Base-by-base conservation (phyloP, 2,888 invertebrate species). In the Uloborus plumipes region DNA sequence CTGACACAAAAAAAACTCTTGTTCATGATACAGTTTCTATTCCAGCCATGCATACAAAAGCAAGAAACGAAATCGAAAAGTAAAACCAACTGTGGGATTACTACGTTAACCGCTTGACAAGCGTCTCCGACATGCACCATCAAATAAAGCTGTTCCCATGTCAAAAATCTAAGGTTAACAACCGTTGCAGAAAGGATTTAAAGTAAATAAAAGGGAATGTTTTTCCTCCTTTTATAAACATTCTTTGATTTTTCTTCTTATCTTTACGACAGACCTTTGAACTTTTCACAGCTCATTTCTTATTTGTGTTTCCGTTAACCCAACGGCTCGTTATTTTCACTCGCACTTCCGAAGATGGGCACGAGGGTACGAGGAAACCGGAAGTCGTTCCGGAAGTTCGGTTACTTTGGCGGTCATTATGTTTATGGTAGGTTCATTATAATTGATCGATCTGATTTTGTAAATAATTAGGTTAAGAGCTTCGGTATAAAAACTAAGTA, bases 331-430 rank as follows among this genome's bases (percentile, higher is more conserved):
- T 49, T 61, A 61, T 55, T 71, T 15, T 39, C 39, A 15, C 62
- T 39, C 39, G 22, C n/a, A 58, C 71, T 70, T 64, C 71, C 64
- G 70, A 65, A 64, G 62, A 67, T 58, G 67, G 47, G 15, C 13
- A 55, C 20, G 61, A 20, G 20, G 53, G 15, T 22, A 51, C 62
- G 58, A 58, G 31, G 58, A 49, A 70, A 62, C 53, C 66, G 66
- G 61, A 69, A 76, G 53, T 2, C 18, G 31, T 77, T 71, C 65
- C 77, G 77, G 70, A 78, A 65, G 69, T 70, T 18, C 26, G 16
- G 58, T 20, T 61, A 61, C 61, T 61, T 61, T 14, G 26, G 18
- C 39, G 39, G 39, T 39, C 39, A 39, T 39, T 39, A 39, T 39
- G 39, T 39, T 39, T 39, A 39, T 39, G 39, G 39, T 39, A 39